Conservation (phyloP, 2,113 vertebrate species). For the Cynoglossus semilaevis region DNA sequence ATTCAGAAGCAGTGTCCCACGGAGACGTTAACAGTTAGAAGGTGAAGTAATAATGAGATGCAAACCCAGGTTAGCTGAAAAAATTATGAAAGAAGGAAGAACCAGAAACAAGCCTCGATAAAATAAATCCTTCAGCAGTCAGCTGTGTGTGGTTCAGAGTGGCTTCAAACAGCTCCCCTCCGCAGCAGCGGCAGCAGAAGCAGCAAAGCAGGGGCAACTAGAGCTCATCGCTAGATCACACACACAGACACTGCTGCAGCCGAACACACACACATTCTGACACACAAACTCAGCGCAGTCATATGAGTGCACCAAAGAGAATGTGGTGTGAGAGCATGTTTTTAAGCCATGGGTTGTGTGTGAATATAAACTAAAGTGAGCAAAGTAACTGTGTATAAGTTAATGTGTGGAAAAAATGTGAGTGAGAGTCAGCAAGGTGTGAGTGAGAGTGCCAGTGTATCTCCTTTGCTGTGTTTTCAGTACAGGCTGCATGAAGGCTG, state of each 20-base stretch:
- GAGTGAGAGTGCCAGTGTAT: conserved; percentile 37
- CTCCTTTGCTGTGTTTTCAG: conserved; percentile 34
- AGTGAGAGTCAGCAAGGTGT: background rate
- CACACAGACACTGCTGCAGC: background rate
- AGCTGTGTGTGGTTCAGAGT: conserved; percentile 15
- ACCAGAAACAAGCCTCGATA: conserved; percentile 9
- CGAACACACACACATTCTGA: conserved; percentile 7
- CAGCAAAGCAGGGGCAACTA: conserved; percentile 20
- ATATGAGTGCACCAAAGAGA: conserved; percentile 34
- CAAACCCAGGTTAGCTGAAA: conserved; percentile 2
- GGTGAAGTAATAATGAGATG: conserved; percentile 4
- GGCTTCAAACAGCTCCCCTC: conserved; percentile 32
- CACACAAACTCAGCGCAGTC: conserved; percentile 27
- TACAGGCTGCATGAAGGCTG: conserved; percentile 43
- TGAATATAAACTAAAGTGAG: background rate
- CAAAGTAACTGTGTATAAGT: too few relatives aligned
- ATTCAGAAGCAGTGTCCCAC: conserved; percentile 62
- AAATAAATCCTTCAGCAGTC: conserved; percentile 38
- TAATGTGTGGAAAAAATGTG: background rate
- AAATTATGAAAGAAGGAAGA: conserved; percentile 3
- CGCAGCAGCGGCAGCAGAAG: conserved; percentile 8
- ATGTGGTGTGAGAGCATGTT: conserved; percentile 11
- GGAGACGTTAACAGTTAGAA: conserved; percentile 36
- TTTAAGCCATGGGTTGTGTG: conserved; percentile 12
- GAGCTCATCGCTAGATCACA: conserved; percentile 34